Evolutionary conservation across 2,888 invertebrate genomes (phyloP).

Genomic region (Antheraea yamamai): DNA sequence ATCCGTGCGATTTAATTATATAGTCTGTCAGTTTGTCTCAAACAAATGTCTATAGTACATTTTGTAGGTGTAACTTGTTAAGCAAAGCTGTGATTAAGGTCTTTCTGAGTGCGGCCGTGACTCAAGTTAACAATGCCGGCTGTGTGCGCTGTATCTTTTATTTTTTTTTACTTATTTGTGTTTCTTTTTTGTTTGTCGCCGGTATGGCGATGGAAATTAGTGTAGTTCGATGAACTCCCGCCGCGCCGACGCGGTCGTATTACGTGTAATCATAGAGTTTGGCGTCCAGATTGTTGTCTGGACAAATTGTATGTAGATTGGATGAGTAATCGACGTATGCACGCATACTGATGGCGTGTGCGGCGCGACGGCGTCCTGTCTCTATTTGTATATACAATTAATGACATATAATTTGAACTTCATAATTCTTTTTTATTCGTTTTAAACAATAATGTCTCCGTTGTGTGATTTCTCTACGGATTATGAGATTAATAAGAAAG

Average conservation of each 20-base stretch:
- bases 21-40: neutral
- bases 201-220: conserved; percentile 48
- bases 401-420: neutral
- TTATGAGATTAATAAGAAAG: no score
- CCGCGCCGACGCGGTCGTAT: conserved; percentile 6
- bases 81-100: neutral
- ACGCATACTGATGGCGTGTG: conserved; percentile 11
- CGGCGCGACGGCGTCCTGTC: conserved; percentile 8
- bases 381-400: conserved; percentile 3
- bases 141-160: conserved; percentile 39
- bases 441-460: neutral
- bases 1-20: neutral
- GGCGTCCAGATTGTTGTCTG: conserved; percentile 18
- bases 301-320: conserved; percentile 16
- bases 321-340: conserved; percentile 16
- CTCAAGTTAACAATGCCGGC: conserved; percentile 41
- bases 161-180: conserved; percentile 31
- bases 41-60: neutral
- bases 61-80: neutral
- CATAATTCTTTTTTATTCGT: neutral
- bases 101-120: conserved; percentile 35
- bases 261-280: conserved; percentile 22
- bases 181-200: conserved; percentile 42
- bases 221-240: conserved; percentile 30
- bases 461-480: no score